These are phyloP conservation scores for Nannospalax galili DNA, from an alignment of 2,113 vertebrate genomes.

Conservation along the genomic window DNA sequence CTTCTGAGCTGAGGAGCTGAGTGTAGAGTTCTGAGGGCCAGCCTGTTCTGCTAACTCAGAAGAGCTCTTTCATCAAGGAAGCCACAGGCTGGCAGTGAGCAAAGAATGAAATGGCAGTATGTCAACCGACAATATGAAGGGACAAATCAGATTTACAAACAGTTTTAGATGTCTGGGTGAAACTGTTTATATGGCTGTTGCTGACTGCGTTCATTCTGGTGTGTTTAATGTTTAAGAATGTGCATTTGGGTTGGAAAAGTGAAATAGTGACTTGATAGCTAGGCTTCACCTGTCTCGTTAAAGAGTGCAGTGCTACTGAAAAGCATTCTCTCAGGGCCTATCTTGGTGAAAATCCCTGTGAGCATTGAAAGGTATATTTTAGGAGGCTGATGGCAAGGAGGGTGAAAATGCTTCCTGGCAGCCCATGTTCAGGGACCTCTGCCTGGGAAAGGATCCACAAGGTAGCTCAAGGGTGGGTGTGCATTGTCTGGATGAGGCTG, in stretches of 20 bases:
- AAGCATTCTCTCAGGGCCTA: not conserved
- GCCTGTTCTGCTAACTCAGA: conserved; percentile 5
- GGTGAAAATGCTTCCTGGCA: not conserved
- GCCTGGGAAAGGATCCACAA: conserved; percentile 3
- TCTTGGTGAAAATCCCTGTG: not conserved
- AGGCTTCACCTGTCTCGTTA: not conserved
- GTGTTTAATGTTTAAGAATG: conserved; percentile 10
- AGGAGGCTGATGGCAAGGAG: not conserved
- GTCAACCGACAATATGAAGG: conserved; percentile 13
- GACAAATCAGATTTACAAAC: conserved; percentile 52
- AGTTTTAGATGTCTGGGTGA: conserved; percentile 8
- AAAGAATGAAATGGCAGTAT: not conserved
- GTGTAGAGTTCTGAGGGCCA: not conserved
- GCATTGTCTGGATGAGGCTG: not conserved
- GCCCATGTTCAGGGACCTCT: not conserved
- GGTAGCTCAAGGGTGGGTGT: not conserved
- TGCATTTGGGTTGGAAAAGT: not conserved
- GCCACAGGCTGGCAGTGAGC: not conserved
- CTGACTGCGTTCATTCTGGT: not conserved
- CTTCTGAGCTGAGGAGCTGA: conserved; percentile 15
- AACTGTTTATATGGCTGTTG: not conserved
- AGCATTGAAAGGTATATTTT: not conserved
- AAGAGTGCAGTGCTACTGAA: not conserved
- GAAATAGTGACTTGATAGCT: conserved; percentile 12
- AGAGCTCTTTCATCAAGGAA: conserved; percentile 2